Percentiles rank a stretch among this genome's conserved stretches.
Evolutionary conservation across 2,888 invertebrate genomes (phyloP).

Genomic region (Pyrgus malvae): DNA sequence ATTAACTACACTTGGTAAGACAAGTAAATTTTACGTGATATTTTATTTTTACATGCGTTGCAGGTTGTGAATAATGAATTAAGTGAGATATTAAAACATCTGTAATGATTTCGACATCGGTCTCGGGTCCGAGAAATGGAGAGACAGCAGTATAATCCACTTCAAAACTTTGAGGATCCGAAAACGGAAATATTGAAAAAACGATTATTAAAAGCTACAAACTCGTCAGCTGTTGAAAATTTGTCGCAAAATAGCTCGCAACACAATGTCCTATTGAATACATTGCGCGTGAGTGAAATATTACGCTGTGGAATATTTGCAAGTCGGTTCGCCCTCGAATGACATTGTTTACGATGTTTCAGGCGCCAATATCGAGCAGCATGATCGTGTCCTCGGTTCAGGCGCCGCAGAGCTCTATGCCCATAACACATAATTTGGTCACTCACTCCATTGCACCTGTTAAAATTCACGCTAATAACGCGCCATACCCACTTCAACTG

Average conservation of each 20-base stretch:
- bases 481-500: slow-evolving; percentile 68
- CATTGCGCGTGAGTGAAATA: slow-evolving; percentile 68
- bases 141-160: slow-evolving; percentile 74
- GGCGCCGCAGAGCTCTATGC: slow-evolving; percentile 70
- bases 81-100: slow-evolving; percentile 62
- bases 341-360: slow-evolving; percentile 58
- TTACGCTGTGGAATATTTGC: slow-evolving; percentile 35
- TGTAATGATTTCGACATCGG: slow-evolving; percentile 66
- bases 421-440: slow-evolving; percentile 69
- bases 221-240: slow-evolving; percentile 53
- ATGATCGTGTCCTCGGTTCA: slow-evolving; percentile 78
- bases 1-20: slow-evolving; percentile 41
- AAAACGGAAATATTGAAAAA: slow-evolving; percentile 79
- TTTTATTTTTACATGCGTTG: slow-evolving; percentile 72
- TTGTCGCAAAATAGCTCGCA: slow-evolving; percentile 60
- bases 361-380: slow-evolving; percentile 77
- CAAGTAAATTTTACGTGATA: slow-evolving; percentile 54
- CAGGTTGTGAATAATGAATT: slow-evolving; percentile 68
- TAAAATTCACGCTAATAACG: slow-evolving; percentile 66
- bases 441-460: slow-evolving; percentile 73
- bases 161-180: slow-evolving; percentile 78
- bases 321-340: slow-evolving; percentile 47
- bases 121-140: slow-evolving; percentile 71
- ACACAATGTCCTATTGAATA: slow-evolving; percentile 73
- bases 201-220: slow-evolving; percentile 71